These are phyloP conservation scores for Acanthis flammea DNA, from an alignment of 2,797 vertebrate genomes.

Conservation along the genomic window DNA sequence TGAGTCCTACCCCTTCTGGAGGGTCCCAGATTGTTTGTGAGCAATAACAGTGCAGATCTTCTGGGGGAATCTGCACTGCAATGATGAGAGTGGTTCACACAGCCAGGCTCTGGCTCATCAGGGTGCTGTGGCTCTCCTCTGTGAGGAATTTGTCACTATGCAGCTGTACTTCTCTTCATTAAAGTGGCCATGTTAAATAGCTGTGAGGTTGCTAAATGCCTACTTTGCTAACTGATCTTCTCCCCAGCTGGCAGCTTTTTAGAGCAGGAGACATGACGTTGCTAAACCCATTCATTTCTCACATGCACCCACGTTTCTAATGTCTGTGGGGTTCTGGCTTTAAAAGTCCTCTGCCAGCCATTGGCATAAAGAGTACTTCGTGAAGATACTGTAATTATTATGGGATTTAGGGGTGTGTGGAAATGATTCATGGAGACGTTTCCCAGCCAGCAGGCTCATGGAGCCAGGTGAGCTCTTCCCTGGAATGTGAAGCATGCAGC, in stretches of 20 bases:
- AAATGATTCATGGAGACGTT: slow-evolving; percentile 37
- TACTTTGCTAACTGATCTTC: neutral
- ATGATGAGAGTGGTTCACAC: neutral
- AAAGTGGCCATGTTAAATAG: neutral
- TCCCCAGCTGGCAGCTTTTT: neutral
- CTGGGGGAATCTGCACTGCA: neutral
- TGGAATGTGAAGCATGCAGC: slow-evolving; percentile 60
- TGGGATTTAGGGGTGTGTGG: slow-evolving; percentile 33
- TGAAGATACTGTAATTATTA: neutral
- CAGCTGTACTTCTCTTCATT: neutral
- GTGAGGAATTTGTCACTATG: neutral
- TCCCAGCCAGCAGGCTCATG: slow-evolving; percentile 47
- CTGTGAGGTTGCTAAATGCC: neutral
- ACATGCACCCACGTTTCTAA: neutral
- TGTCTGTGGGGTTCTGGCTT: neutral
- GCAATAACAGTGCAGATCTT: neutral
- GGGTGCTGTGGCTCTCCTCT: neutral
- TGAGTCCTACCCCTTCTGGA: neutral
- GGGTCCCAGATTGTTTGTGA: neutral
- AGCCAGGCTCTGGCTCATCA: neutral
- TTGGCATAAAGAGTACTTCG: neutral
- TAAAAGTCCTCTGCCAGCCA: neutral
- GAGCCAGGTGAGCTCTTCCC: slow-evolving; percentile 55
- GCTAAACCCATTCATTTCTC: slow-evolving; percentile 2
- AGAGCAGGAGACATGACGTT: neutral